Evolutionary conservation across 2,888 invertebrate genomes (phyloP), one percentile per base, ranked within the genome.

Genomic region (Gnatocerus cornutus): DNA sequence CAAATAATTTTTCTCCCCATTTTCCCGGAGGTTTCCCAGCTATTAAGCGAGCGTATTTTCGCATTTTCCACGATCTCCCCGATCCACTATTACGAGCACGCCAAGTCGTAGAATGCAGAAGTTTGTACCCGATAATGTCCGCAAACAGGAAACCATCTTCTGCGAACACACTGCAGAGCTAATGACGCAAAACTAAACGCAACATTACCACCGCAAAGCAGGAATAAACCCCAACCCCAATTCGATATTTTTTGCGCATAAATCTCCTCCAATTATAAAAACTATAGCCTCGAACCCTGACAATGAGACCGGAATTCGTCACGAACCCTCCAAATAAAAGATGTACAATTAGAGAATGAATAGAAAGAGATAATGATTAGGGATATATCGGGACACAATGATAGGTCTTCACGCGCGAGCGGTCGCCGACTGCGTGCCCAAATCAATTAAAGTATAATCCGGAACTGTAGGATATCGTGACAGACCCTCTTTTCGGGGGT

Each of bases 391-490:
- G 76, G 79, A 81, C 80, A 84, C 84, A 84, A 84, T 84, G 82
- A 83, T 82, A 74, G 82, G 79, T 78, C 79, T 84, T 85, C 78
- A 83, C 85, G 84, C 83, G 81, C 82, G 84, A 84, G 79, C 80
- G 77, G 80, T 79, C 81, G 77, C 83, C 82, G 84, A 81, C 79
- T 84, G 84, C 84, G 84, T 84, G 84, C 84, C 82, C 83, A 85
- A 87, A 88, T 88, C 88, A 87, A 88, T 88, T 88, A 87, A 87
- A 87, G 86, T 87, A 87, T 87, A 87, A 87, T 87, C 87, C 87
- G 87, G 87, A 87, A 87, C 87, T 85, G 84, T 78, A 78, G 79
- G 82, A 80, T 79, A 76, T 80, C 77, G 74, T 78, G 80, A 81
- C 80, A 78, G 81, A 78, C 81, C 80, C 80, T 78, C 39, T 59